phyloP scores from a whole-genome alignment of 2,888 invertebrate genomes.

The Drosophila conformis region DNA sequence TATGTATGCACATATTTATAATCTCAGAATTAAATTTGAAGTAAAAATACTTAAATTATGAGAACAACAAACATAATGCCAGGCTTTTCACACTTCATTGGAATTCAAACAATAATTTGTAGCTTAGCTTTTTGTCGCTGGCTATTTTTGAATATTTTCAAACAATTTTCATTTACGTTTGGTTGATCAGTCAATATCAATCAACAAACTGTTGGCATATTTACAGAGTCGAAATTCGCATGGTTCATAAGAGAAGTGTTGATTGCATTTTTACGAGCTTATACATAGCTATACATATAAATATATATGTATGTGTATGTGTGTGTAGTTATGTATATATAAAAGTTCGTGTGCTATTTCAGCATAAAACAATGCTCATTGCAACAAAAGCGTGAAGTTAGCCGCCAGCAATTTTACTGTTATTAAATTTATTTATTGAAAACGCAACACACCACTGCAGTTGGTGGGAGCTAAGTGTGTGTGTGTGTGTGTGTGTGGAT shows the following conservation, averaged over 20 bases:
- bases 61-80: neutral
- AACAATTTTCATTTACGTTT: neutral
- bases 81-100: neutral
- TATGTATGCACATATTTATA: neutral
- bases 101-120: neutral
- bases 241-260: neutral
- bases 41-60: neutral
- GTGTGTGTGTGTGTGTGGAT: neutral
- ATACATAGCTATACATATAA: neutral
- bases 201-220: neutral
- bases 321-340: neutral
- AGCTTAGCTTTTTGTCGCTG: neutral
- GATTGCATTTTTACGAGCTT: neutral
- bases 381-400: conserved; percentile 32
- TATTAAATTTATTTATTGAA: conserved; percentile 75
- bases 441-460: conserved; percentile 18
- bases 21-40: neutral
- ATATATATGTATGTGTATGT: neutral
- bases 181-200: conserved; percentile 3
- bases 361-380: neutral
- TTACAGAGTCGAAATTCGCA: neutral
- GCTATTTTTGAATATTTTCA: neutral
- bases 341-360: neutral
- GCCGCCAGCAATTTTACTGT: conserved; percentile 52
- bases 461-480: neutral